Base-by-base conservation (phyloP, 2,797 vertebrate species). In the Balearica regulorum region DNA sequence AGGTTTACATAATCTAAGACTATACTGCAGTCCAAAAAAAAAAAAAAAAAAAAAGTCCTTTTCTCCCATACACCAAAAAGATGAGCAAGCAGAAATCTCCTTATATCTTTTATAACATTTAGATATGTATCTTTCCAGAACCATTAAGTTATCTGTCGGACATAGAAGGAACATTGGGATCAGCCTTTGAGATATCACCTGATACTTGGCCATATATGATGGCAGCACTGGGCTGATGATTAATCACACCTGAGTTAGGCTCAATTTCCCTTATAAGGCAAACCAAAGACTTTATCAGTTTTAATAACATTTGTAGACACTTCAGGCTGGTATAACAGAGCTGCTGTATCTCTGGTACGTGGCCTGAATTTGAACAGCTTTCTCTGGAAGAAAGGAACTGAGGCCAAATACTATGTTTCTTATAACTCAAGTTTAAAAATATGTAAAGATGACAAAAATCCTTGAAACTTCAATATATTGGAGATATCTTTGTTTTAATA, bases 241-340 rank as follows among this genome's bases (percentile, higher is more conserved):
- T 85, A 83, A 89, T 84, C 87, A 85, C 3, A 3, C 22, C 35
- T 43, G 16, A 48, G 49, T 78, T 66, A n/a, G 29, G 37, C 49
- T 94, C 65, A 69, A 33, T 86, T 89, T 87, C 72, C 65, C 79
- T 73, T 89, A 83, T 92, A 92, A 89, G 65, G 46, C 72, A 84
- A 93, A 20, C 16, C 76, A 91, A 77, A 73, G 80, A 46, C 85
- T 87, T 87, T 72, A 81, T 94, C 64, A 61, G 44, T 77, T 95
- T 81, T 86, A 81, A 95, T 61, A 95, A 87, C 0, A 2, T 31
- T 71, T 6, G 7, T 58, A 92, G 89, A 76, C 46, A 69, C 64
- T 83, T 71, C 4, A 6, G 65, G 72, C 25, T 48, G 61, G 76
- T 64, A 25, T 26, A 72, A 88, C 61, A 88, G 82, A 94, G 77